These are phyloP conservation scores for Acyrthosiphon pisum DNA, from an alignment of 1,140 invertebrate species.

Conservation along the genomic window DNA sequence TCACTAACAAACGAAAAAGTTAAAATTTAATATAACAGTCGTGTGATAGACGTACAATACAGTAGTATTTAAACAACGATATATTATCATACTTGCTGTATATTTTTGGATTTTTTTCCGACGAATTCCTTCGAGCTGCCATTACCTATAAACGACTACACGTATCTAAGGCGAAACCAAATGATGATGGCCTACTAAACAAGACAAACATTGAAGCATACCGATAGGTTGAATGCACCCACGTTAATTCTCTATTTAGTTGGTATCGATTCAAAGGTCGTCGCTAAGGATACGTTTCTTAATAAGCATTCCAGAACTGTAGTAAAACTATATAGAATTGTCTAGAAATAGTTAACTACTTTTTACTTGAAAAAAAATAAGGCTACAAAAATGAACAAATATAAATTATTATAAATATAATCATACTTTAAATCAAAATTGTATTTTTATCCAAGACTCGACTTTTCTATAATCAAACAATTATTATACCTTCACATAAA, in stretches of 20 bases:
- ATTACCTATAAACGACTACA: not conserved
- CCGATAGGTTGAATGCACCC: not conserved
- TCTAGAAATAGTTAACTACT: not conserved
- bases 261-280: constrained; percentile 41
- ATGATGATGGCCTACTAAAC: not conserved
- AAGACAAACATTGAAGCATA: not conserved
- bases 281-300: constrained; percentile 39
- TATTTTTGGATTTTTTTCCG: not conserved
- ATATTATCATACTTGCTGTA: not conserved
- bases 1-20: not conserved
- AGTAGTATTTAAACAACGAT: not conserved
- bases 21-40: not conserved
- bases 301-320: not conserved
- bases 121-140: not conserved
- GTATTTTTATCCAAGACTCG: not conserved
- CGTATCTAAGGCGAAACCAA: not conserved
- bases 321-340: not conserved
- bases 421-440: not conserved
- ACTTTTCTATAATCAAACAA: too few species aligned
- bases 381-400: not conserved
- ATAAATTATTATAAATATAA: not conserved
- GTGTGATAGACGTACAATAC: too few species aligned
- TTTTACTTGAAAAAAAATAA: not conserved
- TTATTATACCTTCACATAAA: too few species aligned
- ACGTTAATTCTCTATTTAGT: not conserved